Percentiles rank a stretch among this genome's conserved stretches.
Conservation (phyloP, 1,140 invertebrate genomes). For the Halictus rubicundus region DNA sequence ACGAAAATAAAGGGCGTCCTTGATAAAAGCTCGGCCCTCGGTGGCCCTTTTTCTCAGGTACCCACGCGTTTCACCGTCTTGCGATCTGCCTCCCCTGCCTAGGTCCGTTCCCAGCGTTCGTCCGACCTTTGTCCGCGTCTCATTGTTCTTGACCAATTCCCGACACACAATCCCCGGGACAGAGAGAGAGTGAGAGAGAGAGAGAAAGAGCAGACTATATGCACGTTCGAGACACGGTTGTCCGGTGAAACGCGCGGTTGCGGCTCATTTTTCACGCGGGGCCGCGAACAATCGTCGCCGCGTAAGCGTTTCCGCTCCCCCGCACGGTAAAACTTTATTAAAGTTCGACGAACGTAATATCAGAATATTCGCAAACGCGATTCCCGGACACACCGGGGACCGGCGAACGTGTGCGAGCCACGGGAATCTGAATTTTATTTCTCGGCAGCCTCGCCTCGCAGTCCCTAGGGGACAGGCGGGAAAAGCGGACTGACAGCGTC, state of each 20-base stretch:
- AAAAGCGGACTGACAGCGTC: neutral
- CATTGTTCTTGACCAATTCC: slow-evolving; percentile 57
- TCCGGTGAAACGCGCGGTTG: neutral
- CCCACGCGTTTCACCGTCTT: slow-evolving; percentile 48
- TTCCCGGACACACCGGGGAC: neutral
- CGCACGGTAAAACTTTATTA: neutral
- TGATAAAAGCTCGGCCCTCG: slow-evolving; percentile 39
- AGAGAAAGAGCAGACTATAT: slow-evolving; percentile 24
- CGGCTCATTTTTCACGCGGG: slow-evolving; percentile 30
- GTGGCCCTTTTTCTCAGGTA: slow-evolving; percentile 48
- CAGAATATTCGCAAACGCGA: neutral
- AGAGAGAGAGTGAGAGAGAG: neutral
- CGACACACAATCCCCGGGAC: slow-evolving; percentile 36
- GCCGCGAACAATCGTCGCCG: slow-evolving; percentile 9
- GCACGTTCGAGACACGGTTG: slow-evolving; percentile 14
- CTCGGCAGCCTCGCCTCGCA: neutral
- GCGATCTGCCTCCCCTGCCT: slow-evolving; percentile 19
- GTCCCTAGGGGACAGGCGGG: no score
- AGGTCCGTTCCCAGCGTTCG: slow-evolving; percentile 20
- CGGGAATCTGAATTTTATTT: slow-evolving; percentile 55
- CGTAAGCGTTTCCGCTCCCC: slow-evolving; percentile 10
- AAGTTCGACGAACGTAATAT: neutral
- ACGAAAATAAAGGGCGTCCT: slow-evolving; percentile 49
- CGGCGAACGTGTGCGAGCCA: neutral
- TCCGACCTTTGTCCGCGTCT: slow-evolving; percentile 55